Percentiles rank a stretch among this genome's conserved stretches.
These are phyloP conservation scores for Hoplostethus mediterraneus DNA, from an alignment of 2,797 vertebrate genomes.

Conservation along the genomic window DNA sequence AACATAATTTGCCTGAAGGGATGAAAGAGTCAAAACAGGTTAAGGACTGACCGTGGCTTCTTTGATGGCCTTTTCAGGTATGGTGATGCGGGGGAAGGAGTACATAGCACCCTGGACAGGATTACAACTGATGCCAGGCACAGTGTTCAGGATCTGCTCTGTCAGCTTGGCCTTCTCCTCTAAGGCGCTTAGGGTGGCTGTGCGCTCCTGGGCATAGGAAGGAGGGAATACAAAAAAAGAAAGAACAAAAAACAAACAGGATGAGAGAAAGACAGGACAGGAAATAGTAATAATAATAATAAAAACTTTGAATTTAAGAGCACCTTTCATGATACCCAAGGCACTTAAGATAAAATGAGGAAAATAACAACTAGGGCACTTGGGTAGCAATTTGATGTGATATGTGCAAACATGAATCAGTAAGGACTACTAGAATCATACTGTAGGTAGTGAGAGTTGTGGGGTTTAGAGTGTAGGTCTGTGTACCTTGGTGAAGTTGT, in stretches of 20 bases:
- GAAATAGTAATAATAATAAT: not conserved
- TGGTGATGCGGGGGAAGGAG: slow-evolving; percentile 87
- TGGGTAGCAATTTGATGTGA: too few species aligned
- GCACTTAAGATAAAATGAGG: too few species aligned
- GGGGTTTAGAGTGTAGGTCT: not conserved
- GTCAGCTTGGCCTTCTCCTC: slow-evolving; percentile 91
- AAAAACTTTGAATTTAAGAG: too few species aligned
- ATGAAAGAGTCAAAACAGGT: not conserved
- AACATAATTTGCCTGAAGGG: slow-evolving; percentile 15
- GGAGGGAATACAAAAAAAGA: not conserved
- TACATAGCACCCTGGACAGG: slow-evolving; percentile 96
- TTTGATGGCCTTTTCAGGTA: slow-evolving; percentile 86
- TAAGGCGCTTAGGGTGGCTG: slow-evolving; percentile 83
- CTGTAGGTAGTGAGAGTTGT: not conserved
- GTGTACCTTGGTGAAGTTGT: slow-evolving; percentile 86
- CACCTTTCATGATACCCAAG: too few species aligned
- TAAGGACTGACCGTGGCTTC: slow-evolving; percentile 85
- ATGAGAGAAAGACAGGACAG: not conserved
- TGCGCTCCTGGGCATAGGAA: slow-evolving; percentile 84
- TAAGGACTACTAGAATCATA: too few species aligned
- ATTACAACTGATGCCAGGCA: slow-evolving; percentile 90
- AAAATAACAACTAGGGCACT: too few species aligned
- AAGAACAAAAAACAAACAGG: not conserved
- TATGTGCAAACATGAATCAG: too few species aligned
- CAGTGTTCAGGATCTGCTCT: slow-evolving; percentile 87